A percentile compares a stretch with the other conserved stretches of the same genome.
phyloP scores from a whole-genome alignment of 2,797 vertebrate genomes.

The Loris lydekkerianus region DNA sequence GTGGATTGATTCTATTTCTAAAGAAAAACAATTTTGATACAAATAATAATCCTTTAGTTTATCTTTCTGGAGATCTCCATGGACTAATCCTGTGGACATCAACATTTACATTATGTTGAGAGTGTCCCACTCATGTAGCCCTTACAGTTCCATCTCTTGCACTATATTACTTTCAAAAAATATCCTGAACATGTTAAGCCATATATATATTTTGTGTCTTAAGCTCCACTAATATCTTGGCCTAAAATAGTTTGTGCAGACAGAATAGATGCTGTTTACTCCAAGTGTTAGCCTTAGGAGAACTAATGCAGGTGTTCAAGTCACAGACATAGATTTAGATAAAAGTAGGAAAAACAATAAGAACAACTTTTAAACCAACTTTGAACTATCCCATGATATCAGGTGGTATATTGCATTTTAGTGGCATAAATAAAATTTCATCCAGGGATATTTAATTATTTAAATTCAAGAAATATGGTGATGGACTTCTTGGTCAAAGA shows the following conservation, averaged over 20 bases:
- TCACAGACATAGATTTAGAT: not conserved
- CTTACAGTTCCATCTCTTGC: not conserved
- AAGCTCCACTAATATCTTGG: not conserved
- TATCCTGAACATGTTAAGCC: not conserved
- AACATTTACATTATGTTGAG: not conserved
- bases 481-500: not conserved
- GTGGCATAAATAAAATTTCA: not conserved
- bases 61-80: not conserved
- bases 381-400: not conserved
- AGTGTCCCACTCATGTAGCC: not conserved
- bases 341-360: not conserved
- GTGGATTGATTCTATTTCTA: not conserved
- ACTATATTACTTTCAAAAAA: constrained; percentile 4
- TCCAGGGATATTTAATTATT: not conserved
- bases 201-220: not conserved
- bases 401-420: not conserved
- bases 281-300: not conserved
- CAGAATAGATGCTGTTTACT: not conserved
- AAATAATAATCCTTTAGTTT: not conserved
- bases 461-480: not conserved
- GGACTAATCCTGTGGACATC: not conserved
- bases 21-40: not conserved
- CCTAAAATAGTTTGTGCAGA: not conserved
- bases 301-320: not conserved
- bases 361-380: not conserved